Evolutionary conservation across 1,140 invertebrate species (phyloP).

Genomic region (Atta colombica): DNA sequence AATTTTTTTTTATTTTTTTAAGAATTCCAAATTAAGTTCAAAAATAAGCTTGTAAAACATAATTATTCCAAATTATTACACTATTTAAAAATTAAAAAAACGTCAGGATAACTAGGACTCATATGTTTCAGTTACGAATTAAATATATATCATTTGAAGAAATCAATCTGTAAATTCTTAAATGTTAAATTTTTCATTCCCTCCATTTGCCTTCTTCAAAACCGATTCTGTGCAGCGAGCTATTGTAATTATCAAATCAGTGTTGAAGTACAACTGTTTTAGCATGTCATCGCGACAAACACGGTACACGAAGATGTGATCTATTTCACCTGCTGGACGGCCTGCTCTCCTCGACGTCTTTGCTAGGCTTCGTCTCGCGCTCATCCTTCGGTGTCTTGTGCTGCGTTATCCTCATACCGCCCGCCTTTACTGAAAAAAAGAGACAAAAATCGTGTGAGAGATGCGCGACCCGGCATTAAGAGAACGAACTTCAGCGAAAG

Average conservation of each 20-base stretch:
- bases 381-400: conserved; percentile 91
- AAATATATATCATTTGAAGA: not conserved
- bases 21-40: too few species aligned
- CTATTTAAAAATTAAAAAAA: too few species aligned
- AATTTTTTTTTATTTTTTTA: too few species aligned
- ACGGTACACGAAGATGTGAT: not conserved
- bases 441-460: conserved; percentile 40
- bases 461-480: conserved; percentile 16
- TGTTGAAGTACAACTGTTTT: not conserved
- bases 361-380: conserved; percentile 87
- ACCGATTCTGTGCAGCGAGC: not conserved
- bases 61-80: too few species aligned
- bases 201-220: not conserved
- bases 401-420: conserved; percentile 96
- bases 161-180: not conserved
- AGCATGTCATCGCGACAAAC: not conserved
- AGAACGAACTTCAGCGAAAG: not conserved
- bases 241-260: not conserved
- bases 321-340: conserved; percentile 79
- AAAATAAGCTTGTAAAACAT: too few species aligned
- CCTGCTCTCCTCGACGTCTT: conserved; percentile 83
- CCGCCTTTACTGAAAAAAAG: conserved; percentile 92
- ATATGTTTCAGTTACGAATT: too few species aligned
- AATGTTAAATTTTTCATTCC: not conserved
- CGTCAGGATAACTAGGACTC: too few species aligned